phyloP scores from a whole-genome alignment of 2,113 vertebrate species.

The Xenopus tropicalis region UCB_Xtro_10.0 CM004447.2:18268001-18268500 shows the following conservation, averaged over 20 bases:
- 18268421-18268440: slow-evolving; percentile 10
- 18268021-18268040: slow-evolving; percentile 59
- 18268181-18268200: neutral
- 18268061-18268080: too few species aligned
- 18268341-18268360: slow-evolving; percentile 71
- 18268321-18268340: slow-evolving; percentile 69
- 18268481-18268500: neutral
- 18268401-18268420: slow-evolving; percentile 54
- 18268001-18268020: too few species aligned
- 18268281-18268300: slow-evolving; percentile 67
- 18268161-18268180: slow-evolving; percentile 45
- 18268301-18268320: slow-evolving; percentile 71
- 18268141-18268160: slow-evolving; percentile 44
- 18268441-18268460: neutral
- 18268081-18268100: neutral
- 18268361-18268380: slow-evolving; percentile 53
- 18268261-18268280: slow-evolving; percentile 67
- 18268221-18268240: slow-evolving; percentile 44
- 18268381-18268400: slow-evolving; percentile 60
- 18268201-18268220: slow-evolving; percentile 23
- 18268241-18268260: slow-evolving; percentile 53
- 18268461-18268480: neutral
- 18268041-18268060: slow-evolving; percentile 8
- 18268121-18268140: slow-evolving; percentile 36
- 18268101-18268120: slow-evolving; percentile 50